Evolutionary conservation across 1,140 invertebrate genomes (phyloP), one percentile per base, ranked within the genome.

Genomic region (Ceratina calcarata): DNA sequence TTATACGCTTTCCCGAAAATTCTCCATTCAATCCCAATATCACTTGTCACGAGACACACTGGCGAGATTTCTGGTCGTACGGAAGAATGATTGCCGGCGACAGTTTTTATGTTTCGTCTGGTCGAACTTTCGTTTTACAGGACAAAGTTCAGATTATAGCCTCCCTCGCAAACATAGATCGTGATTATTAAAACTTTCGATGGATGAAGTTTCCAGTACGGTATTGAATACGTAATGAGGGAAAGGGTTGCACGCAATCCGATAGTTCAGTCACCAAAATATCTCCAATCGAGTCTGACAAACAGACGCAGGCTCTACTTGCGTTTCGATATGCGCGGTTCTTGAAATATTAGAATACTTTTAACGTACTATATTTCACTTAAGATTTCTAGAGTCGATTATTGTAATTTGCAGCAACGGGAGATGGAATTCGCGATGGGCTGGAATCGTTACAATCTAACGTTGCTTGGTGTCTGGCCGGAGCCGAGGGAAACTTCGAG

Each of bases 351-450:
- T 32, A 32, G 27, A 32, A 4, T 32, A 32, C 27, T 32, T 32
- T 32, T 45, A 7, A 45, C 37, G 37, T 45, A 45, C 27, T 32
- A 32, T 45, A 45, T 45, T 10, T 6, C 0, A 45, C 8, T 45
- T 45, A 45, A 4, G 24, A 20, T 45, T 4, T 53, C 7, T 0
- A 8, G 8, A 20, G 12, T 58, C 13, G 10, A 18, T 4, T 16
- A 45, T n/a, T 12, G 2, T 22, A 18, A 10, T 18, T 7, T 37
- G 10, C 0, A 8, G 32, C 7, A 45, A 7, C 3, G 16, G 8
- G 22, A 22, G 24, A 78, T 84, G 82, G 45, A 82, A 0, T 78
- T 68, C 10, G 80, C 51, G 0, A 74, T 84, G 51, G 82, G 74
- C 1, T 84, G 74, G 74, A 82, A 57, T 16, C 74, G 66, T 7